phyloP scores from a whole-genome alignment of 1,140 invertebrate species.

The Condylostylus longicornis region DNA sequence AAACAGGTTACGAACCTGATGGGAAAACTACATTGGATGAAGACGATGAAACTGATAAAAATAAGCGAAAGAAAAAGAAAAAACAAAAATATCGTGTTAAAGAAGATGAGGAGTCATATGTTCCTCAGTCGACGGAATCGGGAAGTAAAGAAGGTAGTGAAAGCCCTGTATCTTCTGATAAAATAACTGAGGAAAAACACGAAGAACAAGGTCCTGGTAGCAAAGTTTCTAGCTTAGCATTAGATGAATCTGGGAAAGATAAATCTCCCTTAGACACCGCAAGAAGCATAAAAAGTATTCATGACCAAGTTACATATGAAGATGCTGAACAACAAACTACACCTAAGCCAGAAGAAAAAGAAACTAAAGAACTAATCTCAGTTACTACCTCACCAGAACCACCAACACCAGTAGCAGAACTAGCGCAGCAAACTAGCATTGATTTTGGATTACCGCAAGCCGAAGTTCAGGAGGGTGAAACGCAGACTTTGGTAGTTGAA shows the following conservation, averaged over 20 bases:
- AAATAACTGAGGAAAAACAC: conserved; percentile 18
- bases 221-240: conserved; percentile 32
- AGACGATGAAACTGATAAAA: conserved; percentile 23
- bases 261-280: no score
- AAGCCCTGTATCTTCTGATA: conserved; percentile 12
- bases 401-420: conserved; percentile 28
- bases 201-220: conserved; percentile 23
- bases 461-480: conserved; percentile 22
- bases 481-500: conserved; percentile 23
- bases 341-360: conserved; percentile 15
- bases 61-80: conserved; percentile 36
- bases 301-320: conserved; percentile 37
- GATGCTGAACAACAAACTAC: conserved; percentile 36
- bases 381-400: conserved; percentile 39
- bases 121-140: conserved; percentile 28
- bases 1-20: conserved; percentile 40
- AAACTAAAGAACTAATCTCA: neutral
- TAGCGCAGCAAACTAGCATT: conserved; percentile 32
- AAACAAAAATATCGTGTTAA: conserved; percentile 27
- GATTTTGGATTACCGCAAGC: conserved; percentile 20
- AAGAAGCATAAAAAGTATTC: neutral
- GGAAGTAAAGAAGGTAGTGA: conserved; percentile 4
- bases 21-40: conserved; percentile 34
- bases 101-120: conserved; percentile 30
- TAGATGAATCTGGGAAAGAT: conserved; percentile 42